Percentiles rank a stretch among this genome's conserved stretches.
Conservation (phyloP, 2,113 vertebrate genomes). For the Dasyprocta punctata region DNA sequence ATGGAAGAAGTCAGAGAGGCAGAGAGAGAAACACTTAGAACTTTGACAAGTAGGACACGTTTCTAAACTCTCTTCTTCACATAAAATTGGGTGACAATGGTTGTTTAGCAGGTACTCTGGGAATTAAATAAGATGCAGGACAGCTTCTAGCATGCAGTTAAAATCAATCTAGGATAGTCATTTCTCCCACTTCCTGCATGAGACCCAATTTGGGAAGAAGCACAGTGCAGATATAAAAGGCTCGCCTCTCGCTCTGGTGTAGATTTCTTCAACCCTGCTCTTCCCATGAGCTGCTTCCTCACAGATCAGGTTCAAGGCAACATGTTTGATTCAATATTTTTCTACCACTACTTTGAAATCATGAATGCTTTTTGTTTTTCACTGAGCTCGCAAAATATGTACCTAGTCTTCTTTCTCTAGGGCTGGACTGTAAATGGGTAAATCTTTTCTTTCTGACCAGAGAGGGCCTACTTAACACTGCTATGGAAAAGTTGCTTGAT, state of each 20-base stretch:
- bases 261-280: no score
- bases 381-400: neutral
- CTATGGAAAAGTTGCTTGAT: neutral
- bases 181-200: no score
- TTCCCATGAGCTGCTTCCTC: neutral
- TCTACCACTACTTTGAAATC: neutral
- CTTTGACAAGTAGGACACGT: neutral
- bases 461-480: neutral
- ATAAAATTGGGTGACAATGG: neutral
- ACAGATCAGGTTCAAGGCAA: neutral
- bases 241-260: neutral
- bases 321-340: neutral
- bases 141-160: neutral
- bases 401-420: neutral
- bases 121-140: neutral
- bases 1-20: neutral
- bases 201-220: neutral
- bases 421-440: neutral
- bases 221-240: neutral
- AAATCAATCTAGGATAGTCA: neutral
- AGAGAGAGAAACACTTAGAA: neutral
- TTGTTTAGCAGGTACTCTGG: neutral
- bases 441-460: neutral
- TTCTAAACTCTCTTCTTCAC: neutral
- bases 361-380: neutral